Conservation (phyloP, 2,888 invertebrate genomes). For the Theodoxus fluviatilis region DNA sequence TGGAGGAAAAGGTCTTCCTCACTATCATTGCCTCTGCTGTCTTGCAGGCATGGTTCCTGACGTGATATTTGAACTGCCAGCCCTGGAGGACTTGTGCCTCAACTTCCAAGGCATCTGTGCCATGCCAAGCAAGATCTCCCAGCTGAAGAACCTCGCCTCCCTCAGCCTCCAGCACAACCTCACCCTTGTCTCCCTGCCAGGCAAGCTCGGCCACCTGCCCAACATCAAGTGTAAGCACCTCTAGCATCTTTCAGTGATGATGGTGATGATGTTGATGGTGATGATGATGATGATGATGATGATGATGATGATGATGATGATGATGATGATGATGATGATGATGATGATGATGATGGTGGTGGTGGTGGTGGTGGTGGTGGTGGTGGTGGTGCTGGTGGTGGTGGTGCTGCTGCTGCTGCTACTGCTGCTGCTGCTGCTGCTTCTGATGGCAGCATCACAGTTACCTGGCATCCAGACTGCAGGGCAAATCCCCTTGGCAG, state of each 20-base stretch:
- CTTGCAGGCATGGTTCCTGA: too few relatives aligned
- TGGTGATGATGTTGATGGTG: slow-evolving; percentile 1
- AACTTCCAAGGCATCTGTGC: slow-evolving; percentile 51
- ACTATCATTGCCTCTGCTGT: too few relatives aligned
- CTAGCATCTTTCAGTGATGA: not conserved
- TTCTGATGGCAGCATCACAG: too few relatives aligned
- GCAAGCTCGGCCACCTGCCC: slow-evolving; percentile 46
- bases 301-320: slow-evolving; percentile 11
- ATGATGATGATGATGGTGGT: slow-evolving; percentile 4
- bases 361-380: not conserved
- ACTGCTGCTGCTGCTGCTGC: too few relatives aligned
- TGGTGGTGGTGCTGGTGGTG: too few relatives aligned
- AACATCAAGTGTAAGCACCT: slow-evolving; percentile 50
- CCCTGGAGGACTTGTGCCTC: slow-evolving; percentile 46
- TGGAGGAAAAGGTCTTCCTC: too few relatives aligned
- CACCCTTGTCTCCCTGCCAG: slow-evolving; percentile 47
- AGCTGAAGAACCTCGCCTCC: slow-evolving; percentile 43
- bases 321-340: slow-evolving; percentile 22
- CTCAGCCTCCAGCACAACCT: slow-evolving; percentile 49
- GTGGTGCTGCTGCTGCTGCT: too few relatives aligned
- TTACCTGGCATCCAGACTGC: too few relatives aligned
- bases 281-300: not conserved
- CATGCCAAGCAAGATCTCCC: slow-evolving; percentile 51
- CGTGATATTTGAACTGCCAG: slow-evolving; percentile 45
- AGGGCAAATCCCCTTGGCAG: too few relatives aligned